Base-by-base conservation (phyloP, 2,113 vertebrate species). In the Thamnaconus septentrionalis region DNA sequence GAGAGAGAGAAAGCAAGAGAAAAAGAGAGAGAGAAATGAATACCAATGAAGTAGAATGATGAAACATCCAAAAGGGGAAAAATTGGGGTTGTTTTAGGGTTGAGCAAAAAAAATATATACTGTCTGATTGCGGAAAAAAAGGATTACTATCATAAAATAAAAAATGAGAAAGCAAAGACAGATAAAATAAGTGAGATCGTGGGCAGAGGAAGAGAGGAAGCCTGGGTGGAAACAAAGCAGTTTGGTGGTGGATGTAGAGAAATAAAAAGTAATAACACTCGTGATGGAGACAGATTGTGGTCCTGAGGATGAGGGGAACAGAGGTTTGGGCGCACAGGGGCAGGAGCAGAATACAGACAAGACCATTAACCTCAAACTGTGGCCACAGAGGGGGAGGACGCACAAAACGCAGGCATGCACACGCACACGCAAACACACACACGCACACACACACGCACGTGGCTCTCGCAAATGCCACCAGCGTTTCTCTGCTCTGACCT, bases 401-500 rank as follows among this genome's bases (percentile, higher is more conserved):
- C 44, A 46, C 61, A 65, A 52, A 46, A 48, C 53, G 46, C 18
- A 42, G 53, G 45, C 44, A 50, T 51, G 53, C 46, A 3, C 18
- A 60, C 45, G 42, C 50, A 46, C 61, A 65, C 56, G 57, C 46
- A 47, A 42, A 45, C 12, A 42, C 58, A 50, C 70, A 3, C 11
- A 56, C 45, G 46, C 50, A 46, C 66, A 43, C 65, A 52, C 49
- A 54, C 53, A 41, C 76, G 55, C 58, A 66, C 12, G 41, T 7
- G 8, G 42, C 8, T 3, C 8, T 18, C 73, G 61, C 51, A 81
- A 80, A 86, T 74, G 82, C 84, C 76, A 83, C 42, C 72, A 76
- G 81, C 74, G 7, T 73, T 79, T 67, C 50, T 68, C 64, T 84
- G 63, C 66, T 56, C 65, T 88, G 81, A 88, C 84, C 80, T 83